Conservation (phyloP, 1,140 invertebrate species). For the Aphis gossypii region DNA sequence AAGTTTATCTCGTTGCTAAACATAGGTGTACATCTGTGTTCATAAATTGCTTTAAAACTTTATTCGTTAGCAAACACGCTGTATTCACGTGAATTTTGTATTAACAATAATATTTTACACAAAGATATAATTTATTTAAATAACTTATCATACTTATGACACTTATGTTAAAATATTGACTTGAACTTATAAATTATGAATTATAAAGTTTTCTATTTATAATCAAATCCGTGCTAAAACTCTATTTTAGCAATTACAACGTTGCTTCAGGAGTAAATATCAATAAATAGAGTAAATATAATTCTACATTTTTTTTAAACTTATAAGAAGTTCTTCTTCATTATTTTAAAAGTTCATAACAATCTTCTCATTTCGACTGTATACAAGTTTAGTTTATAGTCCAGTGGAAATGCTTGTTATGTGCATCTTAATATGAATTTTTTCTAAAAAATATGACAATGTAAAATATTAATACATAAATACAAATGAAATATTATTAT, state of each 20-base stretch:
- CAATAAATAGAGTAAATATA: too few species aligned
- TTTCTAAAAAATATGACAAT: not conserved
- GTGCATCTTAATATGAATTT: not conserved
- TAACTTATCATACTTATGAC: conserved; percentile 23
- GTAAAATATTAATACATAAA: not conserved
- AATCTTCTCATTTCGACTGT: not conserved
- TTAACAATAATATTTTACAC: not conserved
- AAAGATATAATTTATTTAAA: not conserved
- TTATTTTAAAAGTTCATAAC: not conserved
- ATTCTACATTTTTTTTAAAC: too few species aligned
- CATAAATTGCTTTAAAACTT: conserved; percentile 24
- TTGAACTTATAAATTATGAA: not conserved
- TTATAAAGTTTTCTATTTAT: not conserved
- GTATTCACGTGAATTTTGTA: not conserved
- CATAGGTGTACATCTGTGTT: not conserved
- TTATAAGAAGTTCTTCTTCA: not conserved
- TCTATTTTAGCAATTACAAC: not conserved
- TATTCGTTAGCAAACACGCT: not conserved
- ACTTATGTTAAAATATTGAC: not conserved
- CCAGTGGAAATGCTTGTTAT: not conserved
- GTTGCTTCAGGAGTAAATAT: not conserved
- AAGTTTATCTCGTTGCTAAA: not conserved
- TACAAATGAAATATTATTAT: not conserved
- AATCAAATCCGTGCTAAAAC: not conserved
- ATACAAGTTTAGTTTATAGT: not conserved